Evolutionary conservation across 2,888 invertebrate species (phyloP), one percentile per base, ranked within the genome.

Genomic region (Heliconius sara): DNA sequence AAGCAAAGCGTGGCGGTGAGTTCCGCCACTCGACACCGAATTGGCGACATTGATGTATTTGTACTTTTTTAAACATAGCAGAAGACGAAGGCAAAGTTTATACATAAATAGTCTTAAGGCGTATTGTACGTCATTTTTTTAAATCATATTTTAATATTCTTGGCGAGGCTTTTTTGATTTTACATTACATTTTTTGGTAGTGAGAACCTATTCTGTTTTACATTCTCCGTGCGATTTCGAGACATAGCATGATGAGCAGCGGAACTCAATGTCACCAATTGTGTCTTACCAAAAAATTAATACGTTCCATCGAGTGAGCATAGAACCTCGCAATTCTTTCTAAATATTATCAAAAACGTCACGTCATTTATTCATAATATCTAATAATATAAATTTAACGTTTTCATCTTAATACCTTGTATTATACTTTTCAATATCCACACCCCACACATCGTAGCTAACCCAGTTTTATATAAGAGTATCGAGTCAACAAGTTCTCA

Each of bases 401-500:
- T 43, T 27, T 7, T 5, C 19, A 4, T 39, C 25, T 43, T 70
- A 47, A 43, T 65, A 7, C 30, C 0, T 75, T 22, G 4, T 75
- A 2, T 30, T 65, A 43, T 43, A 47, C 65, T 66, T 65, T 9
- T 75, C 1, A 43, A 75, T 75, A 63, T 27, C 47, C 43, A 75
- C 75, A 75, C 75, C 75, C 75, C 70, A 70, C 75, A 75, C 66
- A 75, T 60, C 60, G 60, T 25, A 19, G 25, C 74, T 77, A 77
- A 77, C 77, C 77, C 27, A 77, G 43, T 77, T 77, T 39, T 63
- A 77, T 63, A 52, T 73, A 13, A 71, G 19, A 71, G 66, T 52
- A n/a, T 68, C 68, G 74, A 57, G 43, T n/a, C 39, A 77, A 77
- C 74, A 43, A 72, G 75, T 76, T 77, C 72, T 81, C 79, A 82